phyloP scores from a whole-genome alignment of 30 jellyfish, hydroid and myxozoan genomes.

The Clytia hemisphaerica region DNA sequence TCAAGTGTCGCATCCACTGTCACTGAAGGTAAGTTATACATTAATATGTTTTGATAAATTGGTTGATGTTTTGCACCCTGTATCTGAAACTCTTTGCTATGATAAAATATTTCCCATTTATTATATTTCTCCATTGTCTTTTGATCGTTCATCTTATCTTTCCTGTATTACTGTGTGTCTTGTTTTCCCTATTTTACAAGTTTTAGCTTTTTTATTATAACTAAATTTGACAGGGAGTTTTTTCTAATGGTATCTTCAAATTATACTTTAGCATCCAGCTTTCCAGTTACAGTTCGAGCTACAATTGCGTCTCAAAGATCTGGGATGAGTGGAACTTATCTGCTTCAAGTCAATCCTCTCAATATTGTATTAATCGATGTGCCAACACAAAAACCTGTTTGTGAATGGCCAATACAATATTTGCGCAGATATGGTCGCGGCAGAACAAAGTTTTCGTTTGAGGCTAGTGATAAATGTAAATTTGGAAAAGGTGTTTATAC shows the following conservation, averaged over 20 bases:
- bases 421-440: slow-evolving; percentile 97
- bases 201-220: not conserved
- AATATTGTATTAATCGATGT: slow-evolving; percentile 44
- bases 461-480: slow-evolving; percentile 93
- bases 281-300: slow-evolving; percentile 82
- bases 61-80: too few relatives aligned
- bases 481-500: slow-evolving; percentile 90
- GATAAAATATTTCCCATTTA: too few relatives aligned
- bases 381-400: slow-evolving; percentile 52
- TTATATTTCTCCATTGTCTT: too few relatives aligned
- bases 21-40: slow-evolving; percentile 84
- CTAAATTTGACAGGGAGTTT: not conserved
- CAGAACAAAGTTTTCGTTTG: slow-evolving; percentile 90
- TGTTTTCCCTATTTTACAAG: not conserved
- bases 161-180: too few relatives aligned
- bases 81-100: too few relatives aligned
- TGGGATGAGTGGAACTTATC: slow-evolving; percentile 78
- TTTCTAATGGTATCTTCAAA: not conserved
- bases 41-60: too few relatives aligned
- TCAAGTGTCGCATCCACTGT: slow-evolving; percentile 88
- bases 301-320: slow-evolving; percentile 97
- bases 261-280: slow-evolving; percentile 35
- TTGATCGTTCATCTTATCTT: too few relatives aligned
- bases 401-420: slow-evolving; percentile 98
- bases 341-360: slow-evolving; percentile 75